Conservation (phyloP, 2,113 vertebrate genomes). For the Melozone crissalis region DNA sequence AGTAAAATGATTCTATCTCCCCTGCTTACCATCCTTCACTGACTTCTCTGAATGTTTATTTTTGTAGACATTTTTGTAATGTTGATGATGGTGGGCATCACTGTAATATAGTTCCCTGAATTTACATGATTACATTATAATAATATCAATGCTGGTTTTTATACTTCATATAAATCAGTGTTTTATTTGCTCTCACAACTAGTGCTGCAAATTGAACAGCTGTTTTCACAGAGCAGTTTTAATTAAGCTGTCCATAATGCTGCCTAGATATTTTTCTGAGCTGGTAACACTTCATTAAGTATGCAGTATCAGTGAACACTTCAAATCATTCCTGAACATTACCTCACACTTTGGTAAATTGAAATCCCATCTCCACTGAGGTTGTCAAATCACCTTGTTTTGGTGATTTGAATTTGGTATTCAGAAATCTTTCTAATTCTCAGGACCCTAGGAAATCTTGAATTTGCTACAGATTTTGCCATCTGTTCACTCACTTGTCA, state of each 20-base stretch:
- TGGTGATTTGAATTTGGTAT: neutral
- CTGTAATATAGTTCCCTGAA: neutral
- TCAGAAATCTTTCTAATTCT: neutral
- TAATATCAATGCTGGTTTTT: neutral
- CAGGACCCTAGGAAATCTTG: neutral
- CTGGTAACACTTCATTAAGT: constrained; percentile 14
- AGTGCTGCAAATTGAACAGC: constrained; percentile 35
- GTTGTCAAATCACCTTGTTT: neutral
- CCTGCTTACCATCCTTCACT: neutral
- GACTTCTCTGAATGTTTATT: neutral
- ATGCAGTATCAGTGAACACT: neutral
- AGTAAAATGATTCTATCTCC: neutral
- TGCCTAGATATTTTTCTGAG: constrained; percentile 16
- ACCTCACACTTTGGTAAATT: constrained; percentile 25
- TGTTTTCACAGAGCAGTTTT: constrained; percentile 42
- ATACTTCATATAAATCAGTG: constrained; percentile 33
- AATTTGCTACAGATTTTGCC: constrained; percentile 40
- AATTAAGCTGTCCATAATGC: constrained; percentile 42
- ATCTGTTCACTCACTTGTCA: constrained; percentile 45
- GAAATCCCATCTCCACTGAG: constrained; percentile 30
- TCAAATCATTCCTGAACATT: constrained; percentile 24
- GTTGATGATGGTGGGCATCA: neutral
- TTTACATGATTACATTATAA: constrained; percentile 31
- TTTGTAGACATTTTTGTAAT: neutral
- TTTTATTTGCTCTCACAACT: constrained; percentile 34